Evolutionary conservation across 2,888 invertebrate genomes (phyloP).

Genomic region (Aleiodes testaceus): DNA sequence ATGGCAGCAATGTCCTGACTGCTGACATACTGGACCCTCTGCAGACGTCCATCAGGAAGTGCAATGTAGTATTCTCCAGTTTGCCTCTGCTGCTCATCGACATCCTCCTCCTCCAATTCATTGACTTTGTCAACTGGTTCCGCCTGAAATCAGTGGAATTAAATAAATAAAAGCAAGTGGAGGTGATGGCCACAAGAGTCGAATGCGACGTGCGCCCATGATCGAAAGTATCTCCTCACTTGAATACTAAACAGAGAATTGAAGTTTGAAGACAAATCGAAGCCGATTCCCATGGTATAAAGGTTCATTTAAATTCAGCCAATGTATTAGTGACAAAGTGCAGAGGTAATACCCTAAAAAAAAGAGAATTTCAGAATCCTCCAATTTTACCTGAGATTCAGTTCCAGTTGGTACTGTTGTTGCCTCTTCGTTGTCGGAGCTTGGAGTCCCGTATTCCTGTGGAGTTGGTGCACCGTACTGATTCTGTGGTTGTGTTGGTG

Average conservation of each 20-base stretch:
- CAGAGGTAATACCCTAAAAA: neutral
- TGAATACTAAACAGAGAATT: conserved; percentile 55
- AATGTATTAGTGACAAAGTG: conserved; percentile 24
- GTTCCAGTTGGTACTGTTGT: conserved; percentile 66
- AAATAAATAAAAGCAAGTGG: conserved; percentile 6
- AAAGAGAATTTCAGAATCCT: neutral
- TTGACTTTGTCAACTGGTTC: conserved; percentile 65
- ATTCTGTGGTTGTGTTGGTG: conserved; percentile 39
- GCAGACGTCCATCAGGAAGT: conserved; percentile 78
- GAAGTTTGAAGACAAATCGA: conserved; percentile 42
- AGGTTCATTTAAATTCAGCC: conserved; percentile 54
- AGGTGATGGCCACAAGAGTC: neutral
- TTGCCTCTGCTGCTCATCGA: conserved; percentile 62
- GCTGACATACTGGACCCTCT: conserved; percentile 78
- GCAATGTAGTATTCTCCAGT: conserved; percentile 79
- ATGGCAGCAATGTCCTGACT: conserved; percentile 75
- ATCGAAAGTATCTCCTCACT: conserved; percentile 64
- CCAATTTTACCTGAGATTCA: conserved; percentile 62
- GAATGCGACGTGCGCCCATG: conserved; percentile 45
- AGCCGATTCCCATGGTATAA: neutral
- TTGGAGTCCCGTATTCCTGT: conserved; percentile 58
- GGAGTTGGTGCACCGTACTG: conserved; percentile 57
- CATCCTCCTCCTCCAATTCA: conserved; percentile 67
- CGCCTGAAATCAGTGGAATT: conserved; percentile 40
- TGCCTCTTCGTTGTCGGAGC: conserved; percentile 64